These are phyloP conservation scores for Chaitophorus viminalis DNA, from an alignment of 2,888 invertebrate species.

Conservation along the genomic window DNA sequence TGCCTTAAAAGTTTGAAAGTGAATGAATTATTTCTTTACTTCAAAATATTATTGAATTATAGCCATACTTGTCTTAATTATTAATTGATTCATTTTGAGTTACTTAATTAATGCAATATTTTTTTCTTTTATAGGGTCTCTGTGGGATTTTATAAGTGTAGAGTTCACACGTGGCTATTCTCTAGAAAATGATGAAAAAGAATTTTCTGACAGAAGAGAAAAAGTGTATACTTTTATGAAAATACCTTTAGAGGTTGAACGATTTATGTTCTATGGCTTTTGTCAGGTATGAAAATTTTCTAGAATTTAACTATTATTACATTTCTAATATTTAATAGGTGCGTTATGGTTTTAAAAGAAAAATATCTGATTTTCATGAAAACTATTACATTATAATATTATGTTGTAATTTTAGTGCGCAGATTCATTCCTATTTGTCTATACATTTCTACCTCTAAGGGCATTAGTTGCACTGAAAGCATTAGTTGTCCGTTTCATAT, in stretches of 20 bases:
- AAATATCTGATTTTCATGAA: too few relatives aligned
- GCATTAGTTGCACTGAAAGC: constrained; percentile 86
- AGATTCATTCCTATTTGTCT: constrained; percentile 96
- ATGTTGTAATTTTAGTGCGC: constrained; percentile 75
- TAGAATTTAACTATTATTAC: background rate
- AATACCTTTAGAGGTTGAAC: constrained; percentile 91
- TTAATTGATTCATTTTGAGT: background rate
- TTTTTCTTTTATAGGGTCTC: constrained; percentile 65
- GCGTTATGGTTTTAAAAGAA: too few relatives aligned
- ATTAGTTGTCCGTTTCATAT: constrained; percentile 77
- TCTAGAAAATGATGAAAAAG: constrained; percentile 93
- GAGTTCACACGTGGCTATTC: constrained; percentile 93
- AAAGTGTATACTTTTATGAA: constrained; percentile 97
- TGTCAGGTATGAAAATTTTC: constrained; percentile 73
- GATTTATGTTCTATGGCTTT: constrained; percentile 93
- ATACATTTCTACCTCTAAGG: constrained; percentile 94
- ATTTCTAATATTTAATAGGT: constrained; percentile 16
- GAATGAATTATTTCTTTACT: too few relatives aligned
- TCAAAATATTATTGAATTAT: too few relatives aligned
- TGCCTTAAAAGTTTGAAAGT: too few relatives aligned
- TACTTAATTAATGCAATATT: background rate
- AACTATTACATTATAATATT: background rate
- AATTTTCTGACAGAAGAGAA: constrained; percentile 91
- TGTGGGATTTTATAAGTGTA: constrained; percentile 77
- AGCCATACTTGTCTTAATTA: background rate